Conservation (phyloP, 2,888 invertebrate species). For the Lasioglossum malachurum region DNA sequence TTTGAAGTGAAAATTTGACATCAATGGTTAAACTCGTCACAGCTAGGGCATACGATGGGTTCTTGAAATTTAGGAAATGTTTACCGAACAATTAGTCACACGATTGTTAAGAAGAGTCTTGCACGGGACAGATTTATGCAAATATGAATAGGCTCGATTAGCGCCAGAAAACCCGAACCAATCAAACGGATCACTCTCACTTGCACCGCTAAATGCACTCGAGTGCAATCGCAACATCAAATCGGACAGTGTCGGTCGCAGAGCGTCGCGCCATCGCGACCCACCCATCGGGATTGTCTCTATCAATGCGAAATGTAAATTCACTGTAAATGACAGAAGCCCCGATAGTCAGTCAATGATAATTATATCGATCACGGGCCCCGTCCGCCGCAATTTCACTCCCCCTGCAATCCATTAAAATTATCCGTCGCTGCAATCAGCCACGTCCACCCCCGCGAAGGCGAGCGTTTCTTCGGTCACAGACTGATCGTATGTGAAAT, state of each 20-base stretch:
- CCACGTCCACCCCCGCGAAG: conserved; percentile 3
- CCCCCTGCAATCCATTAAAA: conserved; percentile 52
- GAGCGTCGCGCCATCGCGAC: conserved; percentile 10
- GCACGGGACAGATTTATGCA: not conserved
- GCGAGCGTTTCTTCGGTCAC: conserved; percentile 12
- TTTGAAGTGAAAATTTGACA: too few species aligned
- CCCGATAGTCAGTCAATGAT: conserved; percentile 59
- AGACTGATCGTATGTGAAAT: conserved; percentile 10
- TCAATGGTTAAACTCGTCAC: not conserved
- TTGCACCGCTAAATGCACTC: not conserved
- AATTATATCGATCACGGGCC: conserved; percentile 48
- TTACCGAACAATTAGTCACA: not conserved
- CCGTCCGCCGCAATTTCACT: conserved; percentile 21
- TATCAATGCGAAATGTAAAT: conserved; percentile 61
- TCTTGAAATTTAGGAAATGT: not conserved
- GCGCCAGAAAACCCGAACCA: not conserved
- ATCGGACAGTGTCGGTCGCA: conserved; percentile 28
- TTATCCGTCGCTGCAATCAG: conserved; percentile 49
- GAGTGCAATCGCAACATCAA: conserved; percentile 7
- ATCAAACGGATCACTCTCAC: conserved; percentile 6
- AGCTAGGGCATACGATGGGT: not conserved
- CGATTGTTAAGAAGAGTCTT: not conserved
- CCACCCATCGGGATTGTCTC: conserved; percentile 40
- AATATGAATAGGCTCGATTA: not conserved
- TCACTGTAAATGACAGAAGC: conserved; percentile 61